Evolutionary conservation across 2,888 invertebrate genomes (phyloP).

Genomic region (Philereme vetulata): DNA sequence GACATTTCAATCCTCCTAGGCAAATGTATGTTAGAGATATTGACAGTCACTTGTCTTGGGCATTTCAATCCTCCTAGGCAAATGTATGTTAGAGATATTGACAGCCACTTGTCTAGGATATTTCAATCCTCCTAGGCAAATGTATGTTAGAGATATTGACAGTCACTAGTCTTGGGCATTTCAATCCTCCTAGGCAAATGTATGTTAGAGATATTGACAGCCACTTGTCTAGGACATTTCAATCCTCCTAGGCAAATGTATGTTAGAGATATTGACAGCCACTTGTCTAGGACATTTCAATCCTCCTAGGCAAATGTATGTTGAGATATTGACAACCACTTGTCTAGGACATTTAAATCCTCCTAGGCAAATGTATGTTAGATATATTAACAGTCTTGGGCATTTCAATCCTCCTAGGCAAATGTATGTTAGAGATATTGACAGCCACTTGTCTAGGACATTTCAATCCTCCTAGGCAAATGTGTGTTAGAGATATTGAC

Average conservation of each 20-base stretch:
- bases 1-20: constrained; percentile 6
- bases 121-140: background rate
- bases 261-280: constrained; percentile 1
- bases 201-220: constrained; percentile 4
- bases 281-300: too few relatives aligned
- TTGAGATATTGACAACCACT: too few relatives aligned
- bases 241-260: background rate
- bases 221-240: constrained; percentile 8
- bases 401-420: too few relatives aligned
- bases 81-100: constrained; percentile 4
- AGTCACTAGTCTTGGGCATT: too few relatives aligned
- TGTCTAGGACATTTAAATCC: constrained; percentile 1
- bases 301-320: background rate
- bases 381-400: constrained; percentile 4
- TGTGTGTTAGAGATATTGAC: constrained; percentile 4
- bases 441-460: background rate
- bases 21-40: constrained; percentile 5
- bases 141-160: constrained; percentile 5
- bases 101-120: background rate
- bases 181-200: constrained; percentile 6
- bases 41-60: constrained; percentile 12
- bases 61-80: too few relatives aligned
- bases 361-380: constrained; percentile 10
- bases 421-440: constrained; percentile 4
- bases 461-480: background rate